Percentiles rank a stretch among this genome's conserved stretches.
These are phyloP conservation scores for Nycticebus coucang DNA, from an alignment of 2,113 vertebrate species.

Conservation along the genomic window DNA sequence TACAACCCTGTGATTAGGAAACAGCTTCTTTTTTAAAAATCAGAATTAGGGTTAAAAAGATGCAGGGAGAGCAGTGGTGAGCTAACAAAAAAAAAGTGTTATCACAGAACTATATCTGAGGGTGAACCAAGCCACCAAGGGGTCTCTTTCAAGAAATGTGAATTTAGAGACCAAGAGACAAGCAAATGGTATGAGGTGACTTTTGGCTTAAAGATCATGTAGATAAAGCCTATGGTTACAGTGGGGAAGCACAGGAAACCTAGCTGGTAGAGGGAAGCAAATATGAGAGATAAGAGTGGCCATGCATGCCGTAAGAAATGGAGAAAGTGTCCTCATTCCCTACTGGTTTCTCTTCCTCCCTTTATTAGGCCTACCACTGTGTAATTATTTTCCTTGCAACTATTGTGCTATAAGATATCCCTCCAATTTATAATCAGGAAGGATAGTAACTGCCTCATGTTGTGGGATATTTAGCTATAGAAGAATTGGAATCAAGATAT, in stretches of 20 bases:
- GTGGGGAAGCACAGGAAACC: background rate
- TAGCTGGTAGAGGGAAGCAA: background rate
- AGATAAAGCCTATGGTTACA: background rate
- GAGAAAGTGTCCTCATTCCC: background rate
- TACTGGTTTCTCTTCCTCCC: background rate
- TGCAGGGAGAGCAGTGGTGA: background rate
- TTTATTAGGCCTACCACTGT: background rate
- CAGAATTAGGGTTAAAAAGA: background rate
- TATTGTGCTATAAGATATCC: background rate
- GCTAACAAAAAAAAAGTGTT: background rate
- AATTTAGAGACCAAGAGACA: background rate
- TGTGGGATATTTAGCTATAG: background rate
- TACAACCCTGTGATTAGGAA: background rate
- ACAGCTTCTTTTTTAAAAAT: background rate
- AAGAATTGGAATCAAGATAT: background rate
- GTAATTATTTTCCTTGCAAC: background rate
- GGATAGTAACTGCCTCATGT: background rate
- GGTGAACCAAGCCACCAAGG: background rate
- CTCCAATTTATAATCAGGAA: background rate
- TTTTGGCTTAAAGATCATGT: background rate
- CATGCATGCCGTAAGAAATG: background rate
- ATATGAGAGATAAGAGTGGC: background rate
- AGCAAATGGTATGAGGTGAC: background rate
- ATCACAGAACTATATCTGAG: background rate
- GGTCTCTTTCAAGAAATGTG: background rate